Conservation (phyloP, 2,113 vertebrate species). For the Stegastes partitus region DNA sequence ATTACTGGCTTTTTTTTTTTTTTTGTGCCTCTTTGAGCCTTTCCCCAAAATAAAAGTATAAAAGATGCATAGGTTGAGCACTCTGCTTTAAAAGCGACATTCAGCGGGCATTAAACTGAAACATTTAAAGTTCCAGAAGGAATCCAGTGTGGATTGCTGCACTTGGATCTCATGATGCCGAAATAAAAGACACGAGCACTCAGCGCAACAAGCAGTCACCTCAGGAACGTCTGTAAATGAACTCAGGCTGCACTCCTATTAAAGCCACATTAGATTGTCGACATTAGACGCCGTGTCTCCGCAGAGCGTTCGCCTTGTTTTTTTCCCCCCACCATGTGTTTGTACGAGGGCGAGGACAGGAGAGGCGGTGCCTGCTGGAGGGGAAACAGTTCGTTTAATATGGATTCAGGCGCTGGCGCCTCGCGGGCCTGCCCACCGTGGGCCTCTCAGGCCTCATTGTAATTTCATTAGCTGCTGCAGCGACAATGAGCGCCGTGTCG, state of each 20-base stretch:
- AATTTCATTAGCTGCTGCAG: slow-evolving; percentile 80
- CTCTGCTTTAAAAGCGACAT: slow-evolving; percentile 32
- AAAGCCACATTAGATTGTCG: slow-evolving; percentile 44
- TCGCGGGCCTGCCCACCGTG: slow-evolving; percentile 57
- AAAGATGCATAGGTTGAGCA: slow-evolving; percentile 45
- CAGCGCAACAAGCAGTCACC: slow-evolving; percentile 24
- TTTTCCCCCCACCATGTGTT: slow-evolving; percentile 18
- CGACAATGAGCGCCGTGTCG: slow-evolving; percentile 60
- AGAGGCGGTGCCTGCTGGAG: slow-evolving; percentile 33
- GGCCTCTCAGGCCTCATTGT: slow-evolving; percentile 74
- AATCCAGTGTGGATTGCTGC: slow-evolving; percentile 24
- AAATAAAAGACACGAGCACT: slow-evolving; percentile 7
- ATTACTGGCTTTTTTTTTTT: slow-evolving; percentile 7
- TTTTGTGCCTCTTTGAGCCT: not conserved
- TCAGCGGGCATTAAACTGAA: slow-evolving; percentile 26
- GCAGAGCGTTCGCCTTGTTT: slow-evolving; percentile 21
- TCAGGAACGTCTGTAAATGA: slow-evolving; percentile 42
- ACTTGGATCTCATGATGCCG: slow-evolving; percentile 15
- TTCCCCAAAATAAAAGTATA: slow-evolving; percentile 51
- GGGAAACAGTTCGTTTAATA: slow-evolving; percentile 59
- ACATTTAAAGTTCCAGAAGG: slow-evolving; percentile 51
- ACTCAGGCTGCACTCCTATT: slow-evolving; percentile 45
- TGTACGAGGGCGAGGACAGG: slow-evolving; percentile 32
- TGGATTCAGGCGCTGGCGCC: slow-evolving; percentile 59
- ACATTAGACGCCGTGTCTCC: slow-evolving; percentile 22